Base-by-base conservation (phyloP, 2,113 vertebrate genomes). In the Sinocyclocheilus anophthalmus region DNA sequence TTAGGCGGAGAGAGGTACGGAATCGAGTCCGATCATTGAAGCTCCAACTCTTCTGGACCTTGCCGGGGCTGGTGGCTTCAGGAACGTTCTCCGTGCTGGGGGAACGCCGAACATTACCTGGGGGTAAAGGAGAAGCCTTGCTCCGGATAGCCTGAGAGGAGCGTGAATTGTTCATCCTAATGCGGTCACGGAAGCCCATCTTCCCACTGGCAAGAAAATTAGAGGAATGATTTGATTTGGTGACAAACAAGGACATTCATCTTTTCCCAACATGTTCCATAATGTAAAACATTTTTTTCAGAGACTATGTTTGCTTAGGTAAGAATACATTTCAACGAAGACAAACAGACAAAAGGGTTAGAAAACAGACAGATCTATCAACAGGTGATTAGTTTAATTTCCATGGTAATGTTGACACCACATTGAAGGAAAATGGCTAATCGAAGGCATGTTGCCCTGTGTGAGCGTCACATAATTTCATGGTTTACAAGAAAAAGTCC, bases 31-130 rank as follows among this genome's bases (percentile, higher is more conserved):
- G 95, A 92, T 99, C 98, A 0, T 99, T 99, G 91, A 99, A 99
- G 91, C 98, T 99, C 97, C 98, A 99, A 91, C 98, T 99, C 90
- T 99, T 99, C 93, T 98, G 98, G 87, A 99, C 97, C 90, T 98
- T 99, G 84, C 94, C 96, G 1, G 97, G 97, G 90, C 97, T 99
- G 85, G 92, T 89, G 76, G 94, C 91, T 84, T 97, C 97, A 0
- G 95, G 91, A 1, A 95, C n/a, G 5, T 97, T 97, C 93, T 99
- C 97, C 0, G 95, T 94, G 85, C 93, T 94, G 87, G 97, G 96
- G 3, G 97, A 96, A 11, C 91, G 94, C 20, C 95, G 94, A 20
- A 94, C 93, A 4, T 94, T 87, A 0, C 96, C 95, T 0, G 96
- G 95, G 0, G 94, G 94, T 91, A 96, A 91, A 0, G 94, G 95